These are phyloP conservation scores for Cuniculus paca DNA, from an alignment of 2,797 vertebrate species.

Conservation along the genomic window DNA sequence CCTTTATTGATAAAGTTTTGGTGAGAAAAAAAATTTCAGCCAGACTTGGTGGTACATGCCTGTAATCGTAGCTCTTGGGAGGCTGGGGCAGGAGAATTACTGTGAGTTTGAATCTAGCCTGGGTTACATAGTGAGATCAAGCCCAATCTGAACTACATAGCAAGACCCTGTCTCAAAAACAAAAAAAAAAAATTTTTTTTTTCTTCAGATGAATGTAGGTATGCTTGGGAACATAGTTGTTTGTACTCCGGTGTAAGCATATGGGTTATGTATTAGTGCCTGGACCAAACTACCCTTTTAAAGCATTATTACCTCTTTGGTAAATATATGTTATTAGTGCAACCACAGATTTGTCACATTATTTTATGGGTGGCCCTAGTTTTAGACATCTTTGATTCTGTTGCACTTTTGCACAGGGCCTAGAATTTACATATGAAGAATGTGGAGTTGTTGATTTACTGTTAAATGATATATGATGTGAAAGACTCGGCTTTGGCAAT, in stretches of 20 bases:
- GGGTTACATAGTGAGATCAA: not conserved
- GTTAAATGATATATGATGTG: not conserved
- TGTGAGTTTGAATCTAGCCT: not conserved
- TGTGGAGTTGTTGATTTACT: not conserved
- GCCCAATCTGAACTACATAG: not conserved
- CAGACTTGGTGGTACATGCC: not conserved
- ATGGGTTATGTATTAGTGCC: not conserved
- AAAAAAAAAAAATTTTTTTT: not conserved
- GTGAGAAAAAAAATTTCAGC: not conserved
- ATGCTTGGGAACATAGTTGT: not conserved
- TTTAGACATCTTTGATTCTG: not conserved
- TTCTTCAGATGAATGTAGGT: not conserved
- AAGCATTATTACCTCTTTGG: not conserved
- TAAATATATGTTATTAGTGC: not conserved
- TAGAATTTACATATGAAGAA: not conserved
- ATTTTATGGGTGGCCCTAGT: not conserved
- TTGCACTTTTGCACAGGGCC: not conserved
- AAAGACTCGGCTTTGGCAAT: not conserved
- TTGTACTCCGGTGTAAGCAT: not conserved
- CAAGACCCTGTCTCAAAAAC: not conserved
- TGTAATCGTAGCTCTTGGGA: not conserved
- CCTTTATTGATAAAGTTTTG: conserved; percentile 23
- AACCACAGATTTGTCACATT: not conserved
- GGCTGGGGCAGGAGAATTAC: not conserved
- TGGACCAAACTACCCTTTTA: not conserved